Percentiles rank a stretch among this genome's conserved stretches.
These are phyloP conservation scores for Pomacea maculata DNA, from an alignment of 1,140 invertebrate genomes.

Conservation along the genomic window DNA sequence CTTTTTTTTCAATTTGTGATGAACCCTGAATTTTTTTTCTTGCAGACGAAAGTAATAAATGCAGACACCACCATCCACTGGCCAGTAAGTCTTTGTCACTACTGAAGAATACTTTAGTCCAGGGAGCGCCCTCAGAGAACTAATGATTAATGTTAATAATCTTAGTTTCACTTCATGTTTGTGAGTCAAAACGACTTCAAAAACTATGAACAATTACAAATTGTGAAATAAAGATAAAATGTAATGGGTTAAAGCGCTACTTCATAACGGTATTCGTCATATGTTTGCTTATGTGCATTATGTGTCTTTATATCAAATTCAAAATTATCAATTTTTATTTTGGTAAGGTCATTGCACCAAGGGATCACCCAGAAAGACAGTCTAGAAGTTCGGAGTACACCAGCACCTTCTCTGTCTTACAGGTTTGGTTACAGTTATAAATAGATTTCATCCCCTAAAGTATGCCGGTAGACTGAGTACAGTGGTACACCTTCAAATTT, in stretches of 20 bases:
- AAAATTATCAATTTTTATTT: neutral
- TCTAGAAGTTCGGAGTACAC: constrained; percentile 36
- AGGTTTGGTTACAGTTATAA: neutral
- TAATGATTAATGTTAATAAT: no score
- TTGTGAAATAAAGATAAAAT: neutral
- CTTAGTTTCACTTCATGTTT: neutral
- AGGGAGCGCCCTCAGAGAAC: no score
- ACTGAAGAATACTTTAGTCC: no score
- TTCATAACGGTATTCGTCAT: neutral
- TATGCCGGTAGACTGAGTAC: neutral
- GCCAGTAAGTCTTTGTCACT: constrained; percentile 26
- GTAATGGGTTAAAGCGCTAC: neutral
- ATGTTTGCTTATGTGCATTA: neutral
- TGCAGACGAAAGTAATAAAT: constrained; percentile 15
- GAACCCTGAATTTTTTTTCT: constrained; percentile 6
- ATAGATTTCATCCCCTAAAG: neutral
- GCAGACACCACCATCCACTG: constrained; percentile 32
- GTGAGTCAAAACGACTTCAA: neutral
- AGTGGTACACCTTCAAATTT: neutral
- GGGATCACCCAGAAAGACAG: constrained; percentile 28
- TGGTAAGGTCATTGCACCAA: constrained; percentile 42
- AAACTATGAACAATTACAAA: neutral
- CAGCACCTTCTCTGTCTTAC: constrained; percentile 30
- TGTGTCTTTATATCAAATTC: neutral
- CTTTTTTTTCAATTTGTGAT: neutral